phyloP scores from a whole-genome alignment of 2,797 vertebrate genomes.

The Anguilla anguilla region DNA sequence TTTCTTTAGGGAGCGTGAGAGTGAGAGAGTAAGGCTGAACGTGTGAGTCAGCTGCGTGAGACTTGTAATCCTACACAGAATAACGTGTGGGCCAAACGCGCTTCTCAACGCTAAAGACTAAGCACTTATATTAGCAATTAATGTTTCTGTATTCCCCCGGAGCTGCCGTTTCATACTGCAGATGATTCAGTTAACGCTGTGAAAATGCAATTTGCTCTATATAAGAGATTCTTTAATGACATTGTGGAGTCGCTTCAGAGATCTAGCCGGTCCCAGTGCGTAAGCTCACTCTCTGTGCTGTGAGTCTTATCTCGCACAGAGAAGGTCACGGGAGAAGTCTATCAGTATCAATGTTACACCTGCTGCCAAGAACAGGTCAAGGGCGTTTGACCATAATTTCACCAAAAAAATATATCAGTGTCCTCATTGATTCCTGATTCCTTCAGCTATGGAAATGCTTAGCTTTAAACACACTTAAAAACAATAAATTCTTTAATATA shows the following conservation, averaged over 20 bases:
- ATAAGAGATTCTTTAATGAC: not conserved
- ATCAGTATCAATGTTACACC: constrained; percentile 36
- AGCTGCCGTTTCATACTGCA: not conserved
- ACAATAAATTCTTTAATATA: not conserved
- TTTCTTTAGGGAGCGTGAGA: too few species aligned
- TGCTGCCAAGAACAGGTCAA: constrained; percentile 45
- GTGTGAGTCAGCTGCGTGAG: too few species aligned
- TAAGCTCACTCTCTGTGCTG: not conserved
- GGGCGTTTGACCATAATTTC: constrained; percentile 31
- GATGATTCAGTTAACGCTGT: not conserved
- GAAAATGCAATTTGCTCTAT: not conserved
- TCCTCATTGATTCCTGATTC: not conserved
- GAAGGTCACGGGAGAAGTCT: constrained; percentile 36
- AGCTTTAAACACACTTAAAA: not conserved
- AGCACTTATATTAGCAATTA: not conserved
- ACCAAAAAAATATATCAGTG: not conserved
- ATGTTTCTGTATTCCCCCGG: not conserved
- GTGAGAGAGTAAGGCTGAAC: too few species aligned
- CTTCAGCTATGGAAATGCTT: not conserved
- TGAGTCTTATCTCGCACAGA: not conserved
- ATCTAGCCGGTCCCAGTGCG: not conserved
- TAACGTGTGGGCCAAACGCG: too few species aligned
- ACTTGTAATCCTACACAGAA: too few species aligned
- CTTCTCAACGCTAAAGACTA: not conserved
- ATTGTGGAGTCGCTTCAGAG: not conserved